These are phyloP conservation scores for Elachura formosa DNA, from an alignment of 2,113 vertebrate genomes.

Conservation along the genomic window DNA sequence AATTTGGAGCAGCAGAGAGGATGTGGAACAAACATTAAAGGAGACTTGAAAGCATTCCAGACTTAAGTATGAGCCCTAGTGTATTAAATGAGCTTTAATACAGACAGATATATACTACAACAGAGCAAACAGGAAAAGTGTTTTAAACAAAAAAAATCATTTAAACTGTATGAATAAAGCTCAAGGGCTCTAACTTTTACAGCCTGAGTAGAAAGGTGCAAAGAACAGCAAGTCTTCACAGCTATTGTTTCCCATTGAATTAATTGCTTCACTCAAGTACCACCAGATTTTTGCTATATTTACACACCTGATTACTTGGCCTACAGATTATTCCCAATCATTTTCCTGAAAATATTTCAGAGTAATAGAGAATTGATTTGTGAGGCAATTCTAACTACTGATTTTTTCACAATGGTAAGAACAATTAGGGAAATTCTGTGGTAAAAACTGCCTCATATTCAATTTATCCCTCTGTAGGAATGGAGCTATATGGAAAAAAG, in stretches of 20 bases:
- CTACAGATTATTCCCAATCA: background rate
- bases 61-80: background rate
- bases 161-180: background rate
- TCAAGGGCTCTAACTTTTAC: background rate
- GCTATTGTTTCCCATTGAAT: background rate
- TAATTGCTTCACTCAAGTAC: background rate
- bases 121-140: background rate
- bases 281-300: background rate
- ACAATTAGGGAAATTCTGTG: background rate
- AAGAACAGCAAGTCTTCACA: background rate
- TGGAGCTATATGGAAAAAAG: background rate
- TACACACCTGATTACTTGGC: background rate
- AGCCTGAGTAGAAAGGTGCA: background rate
- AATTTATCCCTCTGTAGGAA: background rate
- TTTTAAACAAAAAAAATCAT: background rate
- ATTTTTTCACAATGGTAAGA: background rate
- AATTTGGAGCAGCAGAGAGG: slow-evolving; percentile 2
- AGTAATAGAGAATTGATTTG: background rate
- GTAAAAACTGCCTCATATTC: background rate
- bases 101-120: background rate
- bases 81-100: background rate
- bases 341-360: background rate
- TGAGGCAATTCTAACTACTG: background rate
- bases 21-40: slow-evolving; percentile 21
- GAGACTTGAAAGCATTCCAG: slow-evolving; percentile 6